A percentile compares a stretch with the other conserved stretches of the same genome.
Conservation (phyloP, 2,888 invertebrate genomes). For the Ditylenchus weischeri region DNA sequence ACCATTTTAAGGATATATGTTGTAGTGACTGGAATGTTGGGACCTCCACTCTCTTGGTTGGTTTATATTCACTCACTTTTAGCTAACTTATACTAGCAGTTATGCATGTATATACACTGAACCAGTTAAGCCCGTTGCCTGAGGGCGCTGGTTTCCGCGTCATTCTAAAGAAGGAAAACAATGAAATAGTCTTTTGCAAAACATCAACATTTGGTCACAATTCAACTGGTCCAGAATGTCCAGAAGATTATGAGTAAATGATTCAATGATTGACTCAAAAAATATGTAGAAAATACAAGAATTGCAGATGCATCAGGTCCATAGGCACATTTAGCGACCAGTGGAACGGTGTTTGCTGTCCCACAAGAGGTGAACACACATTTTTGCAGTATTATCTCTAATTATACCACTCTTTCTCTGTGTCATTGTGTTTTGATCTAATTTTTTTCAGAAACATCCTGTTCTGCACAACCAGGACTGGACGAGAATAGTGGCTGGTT, state of each 20-base stretch:
- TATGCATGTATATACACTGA: too few species aligned
- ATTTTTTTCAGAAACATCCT: conserved; percentile 39
- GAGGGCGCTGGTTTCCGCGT: conserved; percentile 44
- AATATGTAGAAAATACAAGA: too few species aligned
- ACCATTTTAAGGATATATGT: conserved; percentile 17
- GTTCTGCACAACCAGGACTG: conserved; percentile 37
- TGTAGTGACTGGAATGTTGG: conserved; percentile 49
- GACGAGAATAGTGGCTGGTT: conserved; percentile 39
- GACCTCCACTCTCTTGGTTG: conserved; percentile 45
- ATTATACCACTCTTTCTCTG: background rate
- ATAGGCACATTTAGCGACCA: conserved; percentile 37
- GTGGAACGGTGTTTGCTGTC: conserved; percentile 51
- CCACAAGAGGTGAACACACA: conserved; percentile 32
- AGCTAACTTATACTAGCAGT: too few species aligned
- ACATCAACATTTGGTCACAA: conserved; percentile 26
- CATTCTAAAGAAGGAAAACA: conserved; percentile 33
- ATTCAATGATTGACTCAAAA: too few species aligned
- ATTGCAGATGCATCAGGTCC: conserved; percentile 43
- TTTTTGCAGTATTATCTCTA: background rate
- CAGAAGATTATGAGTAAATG: conserved; percentile 36
- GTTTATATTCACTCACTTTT: too few species aligned
- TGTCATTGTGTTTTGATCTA: too few species aligned
- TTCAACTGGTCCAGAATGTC: conserved; percentile 17
- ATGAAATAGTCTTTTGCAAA: conserved; percentile 38
- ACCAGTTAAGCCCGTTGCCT: conserved; percentile 42